Conservation (phyloP, 1,140 invertebrate genomes). For the Bombus consobrinus region DNA sequence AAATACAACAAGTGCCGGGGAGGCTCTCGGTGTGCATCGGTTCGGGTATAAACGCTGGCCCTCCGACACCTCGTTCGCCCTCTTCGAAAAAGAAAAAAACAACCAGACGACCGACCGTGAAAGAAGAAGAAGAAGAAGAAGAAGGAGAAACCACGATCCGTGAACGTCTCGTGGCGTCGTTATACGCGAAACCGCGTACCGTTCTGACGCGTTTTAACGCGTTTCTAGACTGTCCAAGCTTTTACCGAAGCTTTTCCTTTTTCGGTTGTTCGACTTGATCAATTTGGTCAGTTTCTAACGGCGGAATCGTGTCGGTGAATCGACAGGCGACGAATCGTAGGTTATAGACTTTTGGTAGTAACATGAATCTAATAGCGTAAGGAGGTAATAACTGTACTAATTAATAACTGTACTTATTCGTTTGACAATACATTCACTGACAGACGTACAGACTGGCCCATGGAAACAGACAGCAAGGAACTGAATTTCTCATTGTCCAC, state of each 20-base stretch:
- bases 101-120: slow-evolving; percentile 23
- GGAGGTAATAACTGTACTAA: too few species aligned
- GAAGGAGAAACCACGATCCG: slow-evolving; percentile 42
- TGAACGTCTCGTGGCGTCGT: slow-evolving; percentile 56
- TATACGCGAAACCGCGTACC: neutral
- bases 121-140: slow-evolving; percentile 51
- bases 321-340: too few species aligned
- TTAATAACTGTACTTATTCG: too few species aligned
- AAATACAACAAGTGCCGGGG: slow-evolving; percentile 76
- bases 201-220: neutral
- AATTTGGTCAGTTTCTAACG: too few species aligned
- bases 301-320: too few species aligned
- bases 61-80: slow-evolving; percentile 75
- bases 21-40: slow-evolving; percentile 71
- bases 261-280: too few species aligned
- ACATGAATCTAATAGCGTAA: too few species aligned
- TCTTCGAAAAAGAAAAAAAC: slow-evolving; percentile 12
- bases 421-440: too few species aligned
- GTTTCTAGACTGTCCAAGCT: neutral
- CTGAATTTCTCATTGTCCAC: too few species aligned
- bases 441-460: too few species aligned
- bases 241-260: neutral
- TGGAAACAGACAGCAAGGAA: too few species aligned
- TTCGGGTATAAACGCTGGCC: slow-evolving; percentile 73
- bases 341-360: too few species aligned